Conservation (phyloP, 2,113 vertebrate species). For the Haemorhous mexicanus region DNA sequence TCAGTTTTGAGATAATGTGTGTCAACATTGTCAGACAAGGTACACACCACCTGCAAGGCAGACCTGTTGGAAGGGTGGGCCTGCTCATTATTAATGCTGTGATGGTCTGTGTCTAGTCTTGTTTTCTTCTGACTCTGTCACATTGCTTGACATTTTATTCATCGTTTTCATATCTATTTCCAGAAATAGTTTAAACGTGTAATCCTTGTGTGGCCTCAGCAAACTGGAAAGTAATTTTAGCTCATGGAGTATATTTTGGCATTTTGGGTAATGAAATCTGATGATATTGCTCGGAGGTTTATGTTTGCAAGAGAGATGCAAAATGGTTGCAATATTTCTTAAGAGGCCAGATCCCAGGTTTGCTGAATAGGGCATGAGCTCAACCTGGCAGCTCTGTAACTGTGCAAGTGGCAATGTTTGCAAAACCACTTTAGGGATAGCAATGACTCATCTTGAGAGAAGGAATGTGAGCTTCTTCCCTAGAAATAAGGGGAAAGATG, state of each 20-base stretch:
- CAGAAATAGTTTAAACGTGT: background rate
- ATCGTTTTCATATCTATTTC: background rate
- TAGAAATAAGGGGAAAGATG: background rate
- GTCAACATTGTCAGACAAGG: conserved; percentile 17
- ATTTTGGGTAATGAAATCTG: background rate
- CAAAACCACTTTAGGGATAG: background rate
- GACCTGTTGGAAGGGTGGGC: background rate
- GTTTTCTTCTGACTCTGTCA: background rate
- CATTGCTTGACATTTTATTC: conserved; percentile 22
- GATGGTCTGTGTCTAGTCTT: background rate
- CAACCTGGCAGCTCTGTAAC: background rate
- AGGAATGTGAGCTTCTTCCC: background rate
- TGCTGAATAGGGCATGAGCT: background rate
- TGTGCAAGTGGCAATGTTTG: background rate
- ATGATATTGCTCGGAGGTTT: background rate
- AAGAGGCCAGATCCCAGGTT: background rate
- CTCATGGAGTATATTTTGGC: background rate
- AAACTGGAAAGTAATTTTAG: background rate
- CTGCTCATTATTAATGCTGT: background rate
- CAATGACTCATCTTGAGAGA: background rate
- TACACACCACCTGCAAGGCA: background rate
- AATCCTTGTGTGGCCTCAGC: conserved; percentile 13
- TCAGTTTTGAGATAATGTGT: conserved; percentile 17
- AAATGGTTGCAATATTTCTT: background rate
- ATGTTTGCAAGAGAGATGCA: background rate